Evolutionary conservation across 2,888 invertebrate species (phyloP).

Genomic region (Neria commutata): DNA sequence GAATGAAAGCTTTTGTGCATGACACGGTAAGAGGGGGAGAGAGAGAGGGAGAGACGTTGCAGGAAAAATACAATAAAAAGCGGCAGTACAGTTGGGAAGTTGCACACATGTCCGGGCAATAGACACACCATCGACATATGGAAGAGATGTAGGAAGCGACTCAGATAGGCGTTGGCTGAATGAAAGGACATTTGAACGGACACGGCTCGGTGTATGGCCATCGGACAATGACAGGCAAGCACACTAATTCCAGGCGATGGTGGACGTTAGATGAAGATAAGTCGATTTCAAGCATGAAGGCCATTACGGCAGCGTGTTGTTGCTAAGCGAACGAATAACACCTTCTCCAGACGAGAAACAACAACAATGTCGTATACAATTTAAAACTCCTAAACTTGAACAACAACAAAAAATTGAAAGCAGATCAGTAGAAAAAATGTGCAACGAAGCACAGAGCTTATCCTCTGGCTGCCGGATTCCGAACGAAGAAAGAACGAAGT

Average conservation of each 20-base stretch:
- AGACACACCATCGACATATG: neutral
- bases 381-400: neutral
- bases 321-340: slow-evolving; percentile 38
- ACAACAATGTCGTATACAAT: neutral
- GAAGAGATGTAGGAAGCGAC: neutral
- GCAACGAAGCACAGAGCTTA: slow-evolving; percentile 51
- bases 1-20: slow-evolving; percentile 11
- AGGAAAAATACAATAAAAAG: neutral
- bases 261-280: slow-evolving; percentile 14
- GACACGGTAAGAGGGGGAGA: neutral
- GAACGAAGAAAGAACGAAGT: slow-evolving; percentile 10
- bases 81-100: slow-evolving; percentile 15
- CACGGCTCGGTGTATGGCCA: no score
- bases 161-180: neutral
- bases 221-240: neutral
- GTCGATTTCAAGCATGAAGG: slow-evolving; percentile 28
- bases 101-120: slow-evolving; percentile 24
- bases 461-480: slow-evolving; percentile 52
- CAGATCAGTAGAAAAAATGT: slow-evolving; percentile 26
- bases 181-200: no score
- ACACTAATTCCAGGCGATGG: slow-evolving; percentile 8
- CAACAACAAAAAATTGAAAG: slow-evolving; percentile 8
- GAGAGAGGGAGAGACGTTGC: neutral
- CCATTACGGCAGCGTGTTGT: slow-evolving; percentile 35
- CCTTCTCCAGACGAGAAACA: neutral